Conservation (phyloP, 1,140 invertebrate genomes). For the Brachionus calyciflorus region DNA sequence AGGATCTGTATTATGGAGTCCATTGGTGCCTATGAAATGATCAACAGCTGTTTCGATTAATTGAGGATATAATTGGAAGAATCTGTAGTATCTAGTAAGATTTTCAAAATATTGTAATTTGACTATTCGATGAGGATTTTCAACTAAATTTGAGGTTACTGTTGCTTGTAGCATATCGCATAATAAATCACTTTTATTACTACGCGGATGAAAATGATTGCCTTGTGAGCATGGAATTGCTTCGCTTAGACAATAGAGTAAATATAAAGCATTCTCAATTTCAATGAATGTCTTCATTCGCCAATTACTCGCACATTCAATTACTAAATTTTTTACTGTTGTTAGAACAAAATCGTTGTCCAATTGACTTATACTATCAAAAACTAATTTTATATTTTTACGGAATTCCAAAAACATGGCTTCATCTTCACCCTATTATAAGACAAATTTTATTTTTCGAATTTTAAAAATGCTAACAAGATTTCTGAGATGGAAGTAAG, state of each 20-base stretch:
- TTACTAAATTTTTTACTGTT: conserved; percentile 61
- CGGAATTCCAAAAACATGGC: conserved; percentile 65
- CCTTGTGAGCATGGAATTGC: conserved; percentile 55
- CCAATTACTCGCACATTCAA: conserved; percentile 62
- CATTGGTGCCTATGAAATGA: conserved; percentile 64
- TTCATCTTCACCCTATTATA: conserved; percentile 64
- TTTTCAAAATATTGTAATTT: conserved; percentile 35
- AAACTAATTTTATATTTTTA: conserved; percentile 65
- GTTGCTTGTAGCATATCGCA: conserved; percentile 11
- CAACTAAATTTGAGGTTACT: background rate
- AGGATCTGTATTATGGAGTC: conserved; percentile 60
- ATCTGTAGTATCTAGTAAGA: conserved; percentile 17
- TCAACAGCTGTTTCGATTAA: conserved; percentile 38
- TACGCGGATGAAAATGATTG: conserved; percentile 36
- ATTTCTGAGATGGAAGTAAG: too few species aligned
- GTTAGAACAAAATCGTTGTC: conserved; percentile 62
- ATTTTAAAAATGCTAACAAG: too few species aligned
- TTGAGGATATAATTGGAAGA: conserved; percentile 45
- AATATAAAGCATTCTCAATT: conserved; percentile 63
- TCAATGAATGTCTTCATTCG: conserved; percentile 60
- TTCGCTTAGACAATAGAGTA: conserved; percentile 65
- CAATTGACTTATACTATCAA: conserved; percentile 64
- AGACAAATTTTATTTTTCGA: background rate
- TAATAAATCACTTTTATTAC: conserved; percentile 14
- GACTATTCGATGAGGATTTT: conserved; percentile 29